These are phyloP conservation scores for Tetragonula carbonaria DNA, from an alignment of 2,888 invertebrate species.

Conservation along the genomic window DNA sequence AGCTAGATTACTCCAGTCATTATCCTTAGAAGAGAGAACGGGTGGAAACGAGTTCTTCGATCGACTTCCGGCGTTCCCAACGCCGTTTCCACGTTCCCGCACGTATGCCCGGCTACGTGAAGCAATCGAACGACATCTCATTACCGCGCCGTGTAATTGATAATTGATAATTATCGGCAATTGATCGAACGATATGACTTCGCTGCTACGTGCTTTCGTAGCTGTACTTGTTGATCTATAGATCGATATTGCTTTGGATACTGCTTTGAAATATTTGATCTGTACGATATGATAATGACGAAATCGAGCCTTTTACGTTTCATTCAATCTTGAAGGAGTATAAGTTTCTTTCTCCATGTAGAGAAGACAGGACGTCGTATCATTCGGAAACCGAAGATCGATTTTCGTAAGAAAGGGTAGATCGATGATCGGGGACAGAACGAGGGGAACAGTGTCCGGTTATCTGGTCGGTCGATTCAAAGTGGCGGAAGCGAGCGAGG, in stretches of 20 bases:
- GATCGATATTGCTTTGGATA: not conserved
- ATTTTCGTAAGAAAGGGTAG: not conserved
- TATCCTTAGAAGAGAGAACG: slow-evolving; percentile 52
- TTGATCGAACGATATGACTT: slow-evolving; percentile 43
- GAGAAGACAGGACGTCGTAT: not conserved
- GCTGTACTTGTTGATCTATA: slow-evolving; percentile 13
- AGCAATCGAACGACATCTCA: slow-evolving; percentile 56
- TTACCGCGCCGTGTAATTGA: slow-evolving; percentile 60
- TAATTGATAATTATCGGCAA: slow-evolving; percentile 61
- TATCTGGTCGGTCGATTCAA: slow-evolving; percentile 69
- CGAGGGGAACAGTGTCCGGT: slow-evolving; percentile 38
- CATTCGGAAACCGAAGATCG: not conserved
- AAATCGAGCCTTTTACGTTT: not conserved
- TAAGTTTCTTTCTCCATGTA: not conserved
- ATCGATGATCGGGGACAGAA: slow-evolving; percentile 24
- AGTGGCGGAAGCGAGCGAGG: slow-evolving; percentile 64
- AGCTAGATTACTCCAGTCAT: slow-evolving; percentile 57
- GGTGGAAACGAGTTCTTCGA: slow-evolving; percentile 51
- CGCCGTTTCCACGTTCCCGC: slow-evolving; percentile 44
- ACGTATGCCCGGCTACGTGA: slow-evolving; percentile 39
- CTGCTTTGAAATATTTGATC: not conserved
- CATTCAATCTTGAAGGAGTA: too few relatives aligned
- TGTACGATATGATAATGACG: not conserved
- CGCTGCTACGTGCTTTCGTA: slow-evolving; percentile 33
- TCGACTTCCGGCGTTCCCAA: slow-evolving; percentile 58